phyloP scores from a whole-genome alignment of 2,888 invertebrate species.

The Ptycholaimellus sp. region DNA sequence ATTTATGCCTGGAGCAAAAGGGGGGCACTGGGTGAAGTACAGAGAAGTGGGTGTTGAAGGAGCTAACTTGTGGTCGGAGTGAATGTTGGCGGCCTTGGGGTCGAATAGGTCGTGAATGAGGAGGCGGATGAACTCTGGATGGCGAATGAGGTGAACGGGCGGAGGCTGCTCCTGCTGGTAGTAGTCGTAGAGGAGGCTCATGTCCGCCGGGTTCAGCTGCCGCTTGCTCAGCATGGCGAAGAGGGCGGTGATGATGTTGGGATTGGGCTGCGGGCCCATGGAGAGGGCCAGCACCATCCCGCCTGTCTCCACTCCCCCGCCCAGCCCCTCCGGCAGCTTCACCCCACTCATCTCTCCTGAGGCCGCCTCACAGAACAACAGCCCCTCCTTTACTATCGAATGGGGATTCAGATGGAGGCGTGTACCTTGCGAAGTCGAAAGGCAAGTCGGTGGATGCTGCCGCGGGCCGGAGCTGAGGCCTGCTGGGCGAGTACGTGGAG shows the following conservation, averaged over 20 bases:
- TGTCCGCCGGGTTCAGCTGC: slow-evolving; percentile 85
- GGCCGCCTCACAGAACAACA: no score
- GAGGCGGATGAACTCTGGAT: slow-evolving; percentile 57
- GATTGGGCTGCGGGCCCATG: no score
- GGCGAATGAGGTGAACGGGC: slow-evolving; percentile 70
- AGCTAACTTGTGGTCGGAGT: slow-evolving; percentile 9
- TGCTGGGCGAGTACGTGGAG: slow-evolving; percentile 57
- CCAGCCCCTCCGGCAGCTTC: not conserved
- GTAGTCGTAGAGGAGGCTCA: slow-evolving; percentile 50
- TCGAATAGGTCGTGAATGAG: slow-evolving; percentile 77
- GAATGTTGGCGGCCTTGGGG: not conserved
- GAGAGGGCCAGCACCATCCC: no score
- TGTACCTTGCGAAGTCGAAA: not conserved
- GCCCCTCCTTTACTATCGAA: not conserved
- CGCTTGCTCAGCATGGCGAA: slow-evolving; percentile 84
- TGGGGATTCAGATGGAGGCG: not conserved
- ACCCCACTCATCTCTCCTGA: not conserved
- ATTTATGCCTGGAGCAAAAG: slow-evolving; percentile 89
- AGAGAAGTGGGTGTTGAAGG: no score
- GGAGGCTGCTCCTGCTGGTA: slow-evolving; percentile 70
- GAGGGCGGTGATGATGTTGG: slow-evolving; percentile 43
- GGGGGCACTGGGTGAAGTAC: no score
- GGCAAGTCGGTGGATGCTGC: not conserved
- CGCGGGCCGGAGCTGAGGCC: no score
- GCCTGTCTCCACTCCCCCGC: not conserved